Evolutionary conservation across 1,140 invertebrate species (phyloP).

Genomic region (Ridgeia piscesae): DNA sequence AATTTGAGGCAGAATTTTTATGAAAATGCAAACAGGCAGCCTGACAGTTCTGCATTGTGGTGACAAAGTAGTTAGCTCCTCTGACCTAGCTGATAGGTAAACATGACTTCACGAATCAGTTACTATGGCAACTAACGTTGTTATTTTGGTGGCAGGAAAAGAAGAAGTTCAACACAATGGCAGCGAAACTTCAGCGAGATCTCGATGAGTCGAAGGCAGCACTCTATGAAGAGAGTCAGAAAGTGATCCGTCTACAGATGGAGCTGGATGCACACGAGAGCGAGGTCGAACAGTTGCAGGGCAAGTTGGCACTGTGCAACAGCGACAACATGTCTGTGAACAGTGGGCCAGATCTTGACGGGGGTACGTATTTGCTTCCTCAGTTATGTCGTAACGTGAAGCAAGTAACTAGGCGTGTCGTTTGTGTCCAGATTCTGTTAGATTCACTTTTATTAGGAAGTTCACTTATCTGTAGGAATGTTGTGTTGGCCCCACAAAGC

Average conservation of each 20-base stretch:
- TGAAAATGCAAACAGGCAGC: too few relatives aligned
- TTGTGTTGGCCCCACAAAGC: too few relatives aligned
- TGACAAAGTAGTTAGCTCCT: too few relatives aligned
- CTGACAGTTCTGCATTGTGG: too few relatives aligned
- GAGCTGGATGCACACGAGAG: constrained; percentile 94
- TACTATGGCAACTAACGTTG: neutral
- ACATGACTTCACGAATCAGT: too few relatives aligned
- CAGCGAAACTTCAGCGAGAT: constrained; percentile 80
- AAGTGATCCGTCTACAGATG: constrained; percentile 82
- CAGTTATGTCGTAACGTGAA: constrained; percentile 4
- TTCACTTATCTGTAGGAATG: too few relatives aligned
- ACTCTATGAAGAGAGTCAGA: constrained; percentile 69
- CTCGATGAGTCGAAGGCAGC: constrained; percentile 80
- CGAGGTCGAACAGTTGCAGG: constrained; percentile 88
- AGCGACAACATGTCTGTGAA: constrained; percentile 88
- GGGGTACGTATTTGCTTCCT: constrained; percentile 21
- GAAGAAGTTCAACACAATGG: constrained; percentile 88
- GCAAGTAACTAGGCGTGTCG: neutral
- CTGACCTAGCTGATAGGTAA: too few relatives aligned
- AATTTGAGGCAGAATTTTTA: too few relatives aligned
- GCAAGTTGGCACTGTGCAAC: constrained; percentile 65
- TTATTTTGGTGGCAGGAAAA: constrained; percentile 65
- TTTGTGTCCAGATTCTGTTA: neutral
- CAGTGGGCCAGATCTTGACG: constrained; percentile 61
- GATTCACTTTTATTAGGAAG: neutral